Base-by-base conservation (phyloP, 2,113 vertebrate genomes). In the Accipiter virgatus region DNA sequence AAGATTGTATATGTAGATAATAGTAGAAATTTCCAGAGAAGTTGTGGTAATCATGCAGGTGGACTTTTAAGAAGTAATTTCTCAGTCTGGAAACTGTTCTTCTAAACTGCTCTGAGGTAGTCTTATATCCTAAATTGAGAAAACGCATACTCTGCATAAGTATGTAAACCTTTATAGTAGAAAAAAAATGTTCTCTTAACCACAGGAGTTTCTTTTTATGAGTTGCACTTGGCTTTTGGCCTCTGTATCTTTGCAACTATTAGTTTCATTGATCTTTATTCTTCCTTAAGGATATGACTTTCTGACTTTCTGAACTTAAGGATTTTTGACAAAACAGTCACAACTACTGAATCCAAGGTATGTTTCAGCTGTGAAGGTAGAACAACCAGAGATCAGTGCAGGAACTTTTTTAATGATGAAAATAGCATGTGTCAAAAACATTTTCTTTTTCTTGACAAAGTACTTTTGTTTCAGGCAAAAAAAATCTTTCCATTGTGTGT, bases 361-460 rank as follows among this genome's bases (percentile, higher is more conserved):
- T 55, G 9, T 80, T 93, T 89, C 22, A 89, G 10, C 27, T 52
- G 13, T 86, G 65, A 62, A 52, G n/a, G 7, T 78, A 22, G 14
- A 90, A 45, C 25, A 86, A n/a, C 3, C 4, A 88, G 67, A 43
- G 6, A 66, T 43, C n/a, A 47, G 5, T 42, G 45, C 7, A 2
- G 32, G 29, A 93, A 50, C 21, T n/a, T 67, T 43, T 62, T 55
- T 16, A 95, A 58, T 62, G 5, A 38, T 32, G 74, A 95, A 97
- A 98, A 95, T 92, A 86, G 43, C 15, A 31, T 79, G 3, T 77
- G 75, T 96, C 70, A 97, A 96, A 97, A 95, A 25, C n/a, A 47
- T 89, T 93, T 96, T 90, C 0, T 91, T 93, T 93, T 88, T 94
- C 74, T 88, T 66, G 47, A 70, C 31, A 53, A 84, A 88, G 36